phyloP scores from a whole-genome alignment of 2,888 invertebrate species.

The Trissonchulus sp. region DNA sequence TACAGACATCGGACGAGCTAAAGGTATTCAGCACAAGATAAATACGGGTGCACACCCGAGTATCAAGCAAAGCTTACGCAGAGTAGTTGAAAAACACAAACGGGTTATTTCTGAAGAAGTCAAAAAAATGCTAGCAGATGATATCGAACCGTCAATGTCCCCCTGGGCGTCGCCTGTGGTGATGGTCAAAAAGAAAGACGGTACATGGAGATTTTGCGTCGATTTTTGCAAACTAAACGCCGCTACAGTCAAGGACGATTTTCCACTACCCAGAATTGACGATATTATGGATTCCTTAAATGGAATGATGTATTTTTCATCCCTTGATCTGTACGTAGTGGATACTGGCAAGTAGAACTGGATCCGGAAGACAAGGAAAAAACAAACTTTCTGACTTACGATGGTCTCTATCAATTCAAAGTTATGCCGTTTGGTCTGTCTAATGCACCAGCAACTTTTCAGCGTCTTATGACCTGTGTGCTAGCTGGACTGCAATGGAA shows the following conservation, averaged over 20 bases:
- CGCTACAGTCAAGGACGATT: constrained; percentile 16
- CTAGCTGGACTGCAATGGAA: no score
- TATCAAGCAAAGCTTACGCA: not conserved
- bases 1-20: not conserved
- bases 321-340: constrained; percentile 27
- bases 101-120: not conserved
- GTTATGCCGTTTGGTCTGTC: constrained; percentile 36
- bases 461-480: not conserved
- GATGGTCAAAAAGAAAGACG: constrained; percentile 13
- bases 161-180: not conserved
- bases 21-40: not conserved
- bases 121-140: not conserved
- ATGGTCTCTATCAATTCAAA: constrained; percentile 36
- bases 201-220: constrained; percentile 9
- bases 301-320: not conserved
- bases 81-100: not conserved
- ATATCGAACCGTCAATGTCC: not conserved
- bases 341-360: constrained; percentile 31
- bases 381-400: constrained; percentile 33
- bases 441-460: constrained; percentile 33
- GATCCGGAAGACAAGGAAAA: constrained; percentile 31
- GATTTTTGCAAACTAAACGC: constrained; percentile 21
- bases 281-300: constrained; percentile 5
- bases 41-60: constrained; percentile 13
- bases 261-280: constrained; percentile 19